Evolutionary conservation across 1,140 invertebrate genomes (phyloP), one percentile per base, ranked within the genome.

Genomic region (Drosophila cardini): DNA sequence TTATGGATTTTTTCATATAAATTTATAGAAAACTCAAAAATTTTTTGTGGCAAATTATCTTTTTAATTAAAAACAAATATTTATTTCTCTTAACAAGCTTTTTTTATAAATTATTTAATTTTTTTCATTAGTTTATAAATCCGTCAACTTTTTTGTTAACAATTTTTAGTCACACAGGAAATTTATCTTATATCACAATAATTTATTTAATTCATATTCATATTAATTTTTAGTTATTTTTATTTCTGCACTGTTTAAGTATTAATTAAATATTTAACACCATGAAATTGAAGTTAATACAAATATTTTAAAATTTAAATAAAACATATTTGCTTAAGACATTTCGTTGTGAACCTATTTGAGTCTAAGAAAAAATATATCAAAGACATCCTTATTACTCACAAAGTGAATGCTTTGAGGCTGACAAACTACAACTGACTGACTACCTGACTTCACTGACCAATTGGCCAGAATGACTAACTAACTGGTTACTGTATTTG

Each of bases 371-470:
- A 30, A 3, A 30, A 62, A 50, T 26, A 16, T 30, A 26, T 48
- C 11, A 16, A 36, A 5, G 43, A 65, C 9, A 26, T 40, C 15
- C 30, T 15, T 43, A n/a, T 32, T 63, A 74, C 72, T 61, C 50
- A 70, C 58, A 58, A 56, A 62, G 57, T 69, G 65, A 43, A 56
- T 74, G 43, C 57, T 70, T 53, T 38, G 42, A 70, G 62, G 26
- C 32, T 34, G 72, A 30, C 72, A 53, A 75, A 75, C 65, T 69
- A 75, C 53, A 60, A 75, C 65, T 85, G 77, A 69, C 64, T 53
- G 77, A 69, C 64, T 53, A 73, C 45, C 61, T 78, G 61, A 62
- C 69, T 72, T 72, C 56, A 62, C 69, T 72, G 73, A 73, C 79
- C 72, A 82, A 86, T 68, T 79, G 58, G 76, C 63, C 70, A 26